These are phyloP conservation scores for Drosophila persimilis DNA, from an alignment of 1,140 invertebrate genomes.

Conservation along the genomic window DNA sequence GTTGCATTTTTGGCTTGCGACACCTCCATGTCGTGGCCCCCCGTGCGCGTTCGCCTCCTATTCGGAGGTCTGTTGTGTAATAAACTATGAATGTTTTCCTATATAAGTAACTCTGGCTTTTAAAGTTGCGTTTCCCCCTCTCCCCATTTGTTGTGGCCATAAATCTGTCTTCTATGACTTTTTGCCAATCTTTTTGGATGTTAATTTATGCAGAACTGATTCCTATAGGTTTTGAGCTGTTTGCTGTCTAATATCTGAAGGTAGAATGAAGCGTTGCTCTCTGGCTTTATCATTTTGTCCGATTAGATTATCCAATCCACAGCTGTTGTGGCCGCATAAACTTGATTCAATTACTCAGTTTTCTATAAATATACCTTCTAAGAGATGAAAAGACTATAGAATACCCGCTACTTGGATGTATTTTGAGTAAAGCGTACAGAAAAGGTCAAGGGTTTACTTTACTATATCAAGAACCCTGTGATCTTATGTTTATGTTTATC, in stretches of 20 bases:
- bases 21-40: not conserved
- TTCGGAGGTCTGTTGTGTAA: slow-evolving; percentile 39
- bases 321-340: too few relatives aligned
- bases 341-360: too few relatives aligned
- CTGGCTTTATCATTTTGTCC: too few relatives aligned
- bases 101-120: slow-evolving; percentile 20
- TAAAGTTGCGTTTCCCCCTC: not conserved
- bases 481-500: too few relatives aligned
- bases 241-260: not conserved
- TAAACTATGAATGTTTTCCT: slow-evolving; percentile 33
- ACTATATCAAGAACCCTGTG: too few relatives aligned
- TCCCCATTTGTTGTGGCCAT: slow-evolving; percentile 12
- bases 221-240: slow-evolving; percentile 3
- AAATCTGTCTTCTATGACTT: slow-evolving; percentile 3
- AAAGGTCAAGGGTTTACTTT: too few relatives aligned
- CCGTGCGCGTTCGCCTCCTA: slow-evolving; percentile 10
- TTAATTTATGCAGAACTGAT: not conserved
- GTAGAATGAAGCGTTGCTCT: too few relatives aligned
- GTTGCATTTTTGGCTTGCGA: not conserved
- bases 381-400: too few relatives aligned
- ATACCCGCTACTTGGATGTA: too few relatives aligned
- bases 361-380: too few relatives aligned
- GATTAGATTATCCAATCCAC: too few relatives aligned
- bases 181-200: slow-evolving; percentile 14
- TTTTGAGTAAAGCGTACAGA: too few relatives aligned